phyloP scores from a whole-genome alignment of 1,140 invertebrate genomes.

The Drosophila ironensis region DNA sequence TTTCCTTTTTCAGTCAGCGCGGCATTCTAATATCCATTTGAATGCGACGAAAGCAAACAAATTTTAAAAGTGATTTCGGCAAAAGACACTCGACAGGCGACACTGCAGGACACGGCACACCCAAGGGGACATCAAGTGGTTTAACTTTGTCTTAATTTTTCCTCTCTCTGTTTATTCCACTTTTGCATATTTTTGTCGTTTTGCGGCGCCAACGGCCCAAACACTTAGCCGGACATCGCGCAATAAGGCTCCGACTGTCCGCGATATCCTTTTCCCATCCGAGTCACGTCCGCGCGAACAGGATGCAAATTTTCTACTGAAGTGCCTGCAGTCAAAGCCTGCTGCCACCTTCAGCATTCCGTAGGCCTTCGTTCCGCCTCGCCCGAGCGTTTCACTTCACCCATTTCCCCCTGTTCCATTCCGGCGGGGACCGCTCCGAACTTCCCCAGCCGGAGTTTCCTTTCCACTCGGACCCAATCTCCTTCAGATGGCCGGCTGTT shows the following conservation, averaged over 20 bases:
- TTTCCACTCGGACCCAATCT: slow-evolving; percentile 4
- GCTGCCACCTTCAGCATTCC: slow-evolving; percentile 30
- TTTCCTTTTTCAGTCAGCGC: slow-evolving; percentile 7
- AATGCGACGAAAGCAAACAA: slow-evolving; percentile 55
- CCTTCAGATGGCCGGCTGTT: slow-evolving; percentile 25
- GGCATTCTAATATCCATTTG: slow-evolving; percentile 50
- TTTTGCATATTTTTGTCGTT: slow-evolving; percentile 19
- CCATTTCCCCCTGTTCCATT: slow-evolving; percentile 27
- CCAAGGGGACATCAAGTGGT: slow-evolving; percentile 45
- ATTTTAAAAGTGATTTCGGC: slow-evolving; percentile 60
- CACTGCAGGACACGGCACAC: slow-evolving; percentile 24
- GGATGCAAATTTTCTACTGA: slow-evolving; percentile 76
- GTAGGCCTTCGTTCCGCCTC: slow-evolving; percentile 5
- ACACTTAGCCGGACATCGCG: slow-evolving; percentile 29
- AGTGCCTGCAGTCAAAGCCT: slow-evolving; percentile 32
- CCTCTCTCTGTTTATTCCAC: slow-evolving; percentile 12
- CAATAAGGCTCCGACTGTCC: slow-evolving; percentile 42
- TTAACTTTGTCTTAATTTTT: slow-evolving; percentile 51
- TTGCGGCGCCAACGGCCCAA: no score
- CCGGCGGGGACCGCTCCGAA: slow-evolving; percentile 6
- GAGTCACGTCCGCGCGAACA: slow-evolving; percentile 62
- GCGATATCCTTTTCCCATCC: slow-evolving; percentile 19
- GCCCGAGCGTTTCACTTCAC: slow-evolving; percentile 5
- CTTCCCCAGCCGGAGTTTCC: slow-evolving; percentile 14
- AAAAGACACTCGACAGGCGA: slow-evolving; percentile 52